Evolutionary conservation across 1,140 invertebrate species (phyloP).

Genomic region (Penaeus vannamei): DNA sequence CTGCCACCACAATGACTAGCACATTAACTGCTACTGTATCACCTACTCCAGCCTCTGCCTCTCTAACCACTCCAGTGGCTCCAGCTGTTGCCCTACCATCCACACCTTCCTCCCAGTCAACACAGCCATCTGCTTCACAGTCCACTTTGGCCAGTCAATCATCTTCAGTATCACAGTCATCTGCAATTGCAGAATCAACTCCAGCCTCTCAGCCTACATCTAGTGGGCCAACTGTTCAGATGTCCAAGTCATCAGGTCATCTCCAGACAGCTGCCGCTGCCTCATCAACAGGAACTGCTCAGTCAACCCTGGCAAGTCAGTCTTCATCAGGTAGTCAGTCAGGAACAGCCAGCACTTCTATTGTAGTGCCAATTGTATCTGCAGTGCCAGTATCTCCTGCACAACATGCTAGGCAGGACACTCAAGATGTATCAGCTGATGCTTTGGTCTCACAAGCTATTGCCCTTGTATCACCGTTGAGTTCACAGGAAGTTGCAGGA

Average conservation of each 20-base stretch:
- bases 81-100: slow-evolving; percentile 54
- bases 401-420: slow-evolving; percentile 35
- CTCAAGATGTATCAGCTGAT: slow-evolving; percentile 60
- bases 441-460: slow-evolving; percentile 66
- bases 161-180: slow-evolving; percentile 59
- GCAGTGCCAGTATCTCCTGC: slow-evolving; percentile 35
- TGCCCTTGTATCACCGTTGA: slow-evolving; percentile 62
- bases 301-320: slow-evolving; percentile 48
- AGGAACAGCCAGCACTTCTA: slow-evolving; percentile 49
- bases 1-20: slow-evolving; percentile 68
- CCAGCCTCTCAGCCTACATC: slow-evolving; percentile 52
- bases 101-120: slow-evolving; percentile 64
- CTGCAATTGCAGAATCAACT: slow-evolving; percentile 44
- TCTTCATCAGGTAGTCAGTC: slow-evolving; percentile 39
- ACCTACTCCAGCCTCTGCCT: slow-evolving; percentile 67
- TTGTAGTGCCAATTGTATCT: slow-evolving; percentile 46
- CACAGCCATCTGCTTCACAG: slow-evolving; percentile 68
- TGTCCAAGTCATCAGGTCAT: slow-evolving; percentile 34
- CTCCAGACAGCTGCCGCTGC: slow-evolving; percentile 47
- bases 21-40: slow-evolving; percentile 68
- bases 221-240: slow-evolving; percentile 2
- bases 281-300: slow-evolving; percentile 45
- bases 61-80: slow-evolving; percentile 66
- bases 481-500: slow-evolving; percentile 48
- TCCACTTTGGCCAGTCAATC: slow-evolving; percentile 59